Evolutionary conservation across 2,888 invertebrate genomes (phyloP), one percentile per base, ranked within the genome.

Genomic region (Eilema depressum): DNA sequence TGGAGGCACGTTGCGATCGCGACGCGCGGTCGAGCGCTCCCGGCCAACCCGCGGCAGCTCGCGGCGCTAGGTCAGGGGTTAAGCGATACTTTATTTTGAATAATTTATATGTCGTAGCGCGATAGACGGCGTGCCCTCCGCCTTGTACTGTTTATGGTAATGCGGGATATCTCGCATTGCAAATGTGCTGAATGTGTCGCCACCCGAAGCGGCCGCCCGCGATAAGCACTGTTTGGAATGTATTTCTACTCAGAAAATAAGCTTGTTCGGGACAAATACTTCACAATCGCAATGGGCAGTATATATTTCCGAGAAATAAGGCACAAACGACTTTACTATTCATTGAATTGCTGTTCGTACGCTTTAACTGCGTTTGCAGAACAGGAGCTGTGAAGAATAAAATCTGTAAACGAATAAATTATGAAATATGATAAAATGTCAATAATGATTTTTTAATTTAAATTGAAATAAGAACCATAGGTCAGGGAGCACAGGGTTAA

Each of bases 21-120:
- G 71, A 68, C 69, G 70, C 66, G 68, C 67, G 66, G 67, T 75
- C 76, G 78, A 71, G 68, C 70, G 74, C 85, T 85, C 82, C 83
- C 81, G 85, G 79, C 77, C 70, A 64, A 78, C 41, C 75, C 77
- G 86, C 89, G 85, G 89, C 86, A 57, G 70, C 74, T 74, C 57
- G 73, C 76, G 62, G 64, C 66, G 47, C 86, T 85, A 86, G 93
- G 92, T 94, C 93, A 89, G 80, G 83, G 95, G 95, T 94, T 95
- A 95, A 95, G 93, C 95, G 95, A 95, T 95, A 95, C 95, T 95
- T 95, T 95, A 95, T 95, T 95, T 95, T 95, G 95, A 95, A 95
- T 95, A 95, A 95, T 95, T 95, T 95, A 95, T 95, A 94, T 94
- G 94, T 94, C 92, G 92, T 90, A 89, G 88, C 86, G 90, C 94